Evolutionary conservation across 2,113 vertebrate species (phyloP), one percentile per base, ranked within the genome.

Genomic region (Cranoglanis bouderius): DNA sequence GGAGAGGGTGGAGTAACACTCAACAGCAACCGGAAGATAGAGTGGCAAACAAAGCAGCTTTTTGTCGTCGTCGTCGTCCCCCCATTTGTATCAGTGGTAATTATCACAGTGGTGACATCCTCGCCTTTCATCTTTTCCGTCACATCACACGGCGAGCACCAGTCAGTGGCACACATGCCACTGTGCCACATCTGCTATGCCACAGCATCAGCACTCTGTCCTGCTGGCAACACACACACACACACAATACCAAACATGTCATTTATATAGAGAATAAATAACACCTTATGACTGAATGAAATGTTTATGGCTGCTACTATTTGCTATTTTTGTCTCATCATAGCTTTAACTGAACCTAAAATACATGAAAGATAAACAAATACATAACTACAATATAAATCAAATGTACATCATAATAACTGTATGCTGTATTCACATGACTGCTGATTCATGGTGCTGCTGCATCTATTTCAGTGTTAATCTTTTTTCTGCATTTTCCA

Each of bases 61-160:
- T 89, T 90, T 89, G 88, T 84, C 75, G 35, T 87, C 9, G 46
- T 49, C 46, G 8, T 0, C 46, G 6, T 16, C 26, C 13, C 4
- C 43, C 43, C 43, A 29, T 92, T 91, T 90, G 90, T 87, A 88
- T 90, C 90, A 61, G 61, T 57, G 51, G 87, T 92, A 90, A 92
- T 91, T 91, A 90, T 90, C 87, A 75, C 88, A 89, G 84, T 49
- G 59, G 89, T 88, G 91, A 93, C 91, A 91, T 91, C 90, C 88
- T 87, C 87, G 57, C 70, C 91, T 92, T 90, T 91, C 85, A 92
- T 91, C 90, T 90, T 85, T 77, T 74, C 84, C 85, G 90, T 91
- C 88, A 87, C 88, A 87, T 93, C 89, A 91, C 88, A 88, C 46
- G 78, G 85, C 6, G 87, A 89, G 81, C 53, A 86, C 72, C 90